Evolutionary conservation across 2,113 vertebrate genomes (phyloP).

Genomic region (Myotis lucifugus): DNA sequence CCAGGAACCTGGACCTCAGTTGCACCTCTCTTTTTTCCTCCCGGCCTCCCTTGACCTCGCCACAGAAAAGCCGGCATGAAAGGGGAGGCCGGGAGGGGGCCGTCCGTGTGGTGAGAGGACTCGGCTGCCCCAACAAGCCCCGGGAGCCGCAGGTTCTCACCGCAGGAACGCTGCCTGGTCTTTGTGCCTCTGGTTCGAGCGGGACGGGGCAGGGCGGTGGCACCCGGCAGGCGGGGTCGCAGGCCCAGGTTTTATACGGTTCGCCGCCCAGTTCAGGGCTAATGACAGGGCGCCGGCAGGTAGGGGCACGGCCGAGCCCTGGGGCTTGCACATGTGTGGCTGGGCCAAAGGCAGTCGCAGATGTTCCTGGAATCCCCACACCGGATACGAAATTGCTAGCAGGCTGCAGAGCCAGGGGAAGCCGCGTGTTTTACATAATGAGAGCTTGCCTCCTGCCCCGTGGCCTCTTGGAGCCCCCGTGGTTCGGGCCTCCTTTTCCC

Average conservation of each 20-base stretch:
- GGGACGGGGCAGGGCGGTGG: conserved; percentile 78
- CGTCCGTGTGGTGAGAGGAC: neutral
- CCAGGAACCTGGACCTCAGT: neutral
- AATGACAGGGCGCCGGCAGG: conserved; percentile 88
- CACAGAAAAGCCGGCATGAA: rapidly evolving
- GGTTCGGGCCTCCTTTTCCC: neutral
- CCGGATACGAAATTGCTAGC: conserved; percentile 81
- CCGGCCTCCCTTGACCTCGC: neutral
- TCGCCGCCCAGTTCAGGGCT: conserved; percentile 77
- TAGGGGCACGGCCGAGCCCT: conserved; percentile 81
- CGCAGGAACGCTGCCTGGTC: neutral
- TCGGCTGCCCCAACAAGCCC: neutral
- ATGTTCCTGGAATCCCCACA: conserved; percentile 88
- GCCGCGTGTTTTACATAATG: conserved; percentile 72
- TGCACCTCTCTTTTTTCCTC: neutral
- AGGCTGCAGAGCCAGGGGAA: conserved; percentile 77
- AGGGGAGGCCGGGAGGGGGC: neutral
- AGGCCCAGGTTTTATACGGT: conserved; percentile 77
- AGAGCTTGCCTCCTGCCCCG: conserved; percentile 10
- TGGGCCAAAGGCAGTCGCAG: conserved; percentile 79
- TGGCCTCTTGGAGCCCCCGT: rapidly evolving
- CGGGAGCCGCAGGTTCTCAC: neutral
- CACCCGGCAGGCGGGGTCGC: conserved; percentile 82
- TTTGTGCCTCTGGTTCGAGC: neutral
- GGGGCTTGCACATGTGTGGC: conserved; percentile 81